Conservation (phyloP, 2,888 invertebrate genomes). For the Cylloceria caligata region DNA sequence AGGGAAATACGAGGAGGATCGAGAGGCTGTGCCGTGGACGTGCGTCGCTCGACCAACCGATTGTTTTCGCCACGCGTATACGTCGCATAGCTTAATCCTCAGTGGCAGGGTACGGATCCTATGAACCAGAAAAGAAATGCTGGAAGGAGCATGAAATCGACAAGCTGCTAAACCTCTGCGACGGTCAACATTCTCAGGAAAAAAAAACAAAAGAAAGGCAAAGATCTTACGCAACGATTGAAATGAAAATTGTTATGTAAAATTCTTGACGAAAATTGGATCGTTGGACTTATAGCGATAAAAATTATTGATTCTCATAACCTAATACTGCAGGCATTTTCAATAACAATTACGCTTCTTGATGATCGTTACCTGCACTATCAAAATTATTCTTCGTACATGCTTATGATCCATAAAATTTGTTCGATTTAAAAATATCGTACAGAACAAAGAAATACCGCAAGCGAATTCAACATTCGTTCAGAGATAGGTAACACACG, state of each 20-base stretch:
- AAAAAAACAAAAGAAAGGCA: slow-evolving; percentile 9
- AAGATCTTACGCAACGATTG: slow-evolving; percentile 45
- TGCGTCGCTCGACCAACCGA: slow-evolving; percentile 49
- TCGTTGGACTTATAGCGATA: background rate
- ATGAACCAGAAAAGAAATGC: slow-evolving; percentile 50
- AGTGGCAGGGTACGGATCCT: slow-evolving; percentile 53
- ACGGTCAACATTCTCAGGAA: slow-evolving; percentile 12
- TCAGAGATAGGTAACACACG: too few relatives aligned
- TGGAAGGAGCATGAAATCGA: slow-evolving; percentile 35
- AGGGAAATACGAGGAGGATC: slow-evolving; percentile 65
- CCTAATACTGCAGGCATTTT: background rate
- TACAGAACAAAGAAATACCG: too few relatives aligned
- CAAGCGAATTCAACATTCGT: too few relatives aligned
- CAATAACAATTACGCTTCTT: background rate
- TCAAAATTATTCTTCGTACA: background rate
- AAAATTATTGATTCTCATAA: background rate
- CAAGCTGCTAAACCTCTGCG: slow-evolving; percentile 43
- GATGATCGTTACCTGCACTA: too few relatives aligned
- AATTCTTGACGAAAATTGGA: slow-evolving; percentile 1
- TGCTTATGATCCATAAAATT: too few relatives aligned
- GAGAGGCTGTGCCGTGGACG: slow-evolving; percentile 23
- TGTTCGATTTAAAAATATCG: too few relatives aligned
- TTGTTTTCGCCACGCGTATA: slow-evolving; percentile 67
- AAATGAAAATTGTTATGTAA: slow-evolving; percentile 10
- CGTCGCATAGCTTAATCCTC: slow-evolving; percentile 61